Base-by-base conservation (phyloP, 2,888 invertebrate species). In the Oxyscelio sp. region DNA sequence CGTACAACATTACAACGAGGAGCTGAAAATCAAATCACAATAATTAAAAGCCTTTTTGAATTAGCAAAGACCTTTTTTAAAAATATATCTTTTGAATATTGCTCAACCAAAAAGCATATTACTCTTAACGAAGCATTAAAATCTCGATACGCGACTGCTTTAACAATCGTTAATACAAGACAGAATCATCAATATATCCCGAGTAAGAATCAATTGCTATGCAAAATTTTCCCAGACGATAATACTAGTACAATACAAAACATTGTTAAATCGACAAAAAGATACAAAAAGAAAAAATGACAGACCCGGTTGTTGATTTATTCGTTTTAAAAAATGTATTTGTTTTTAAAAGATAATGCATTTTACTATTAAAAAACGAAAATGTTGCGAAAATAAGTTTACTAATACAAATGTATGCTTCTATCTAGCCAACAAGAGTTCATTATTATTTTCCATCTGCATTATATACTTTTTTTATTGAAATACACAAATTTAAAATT, bases 161-260 rank as follows among this genome's bases (percentile, higher is more conserved):
- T 38, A 40, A 59, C 59, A 19, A 59, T 56, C 5, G 15, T 9
- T 31, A 56, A 56, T 31, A 56, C 56, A 9, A 27, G 56, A 56
- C 56, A 56, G 31, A 31, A 56, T 31, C 31, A 59, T 59, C 11
- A 38, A 19, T 59, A 15, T 19, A 40, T 40, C 11, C 40, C 40
- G 17, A 59, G n/a, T 21, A 40, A 59, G 13, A 59, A 4, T 17
- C 4, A 38, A 59, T 21, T 59, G 21, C 4, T 13, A 4, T 59
- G 59, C 27, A 59, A 59, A 40, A 59, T 59, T 22, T 38, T 59
- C 21, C 38, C 40, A 2, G 38, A 38, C 19, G 34, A 34, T 34
- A 11, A 6, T 13, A 19, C 2, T 4, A 21, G 3, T 4, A 9
- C 38, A 9, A 31, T 8, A 19, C 38, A 40, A 22, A 59, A 17